Conservation (phyloP, 2,888 invertebrate genomes). For the Tetanocera ferruginea region DNA sequence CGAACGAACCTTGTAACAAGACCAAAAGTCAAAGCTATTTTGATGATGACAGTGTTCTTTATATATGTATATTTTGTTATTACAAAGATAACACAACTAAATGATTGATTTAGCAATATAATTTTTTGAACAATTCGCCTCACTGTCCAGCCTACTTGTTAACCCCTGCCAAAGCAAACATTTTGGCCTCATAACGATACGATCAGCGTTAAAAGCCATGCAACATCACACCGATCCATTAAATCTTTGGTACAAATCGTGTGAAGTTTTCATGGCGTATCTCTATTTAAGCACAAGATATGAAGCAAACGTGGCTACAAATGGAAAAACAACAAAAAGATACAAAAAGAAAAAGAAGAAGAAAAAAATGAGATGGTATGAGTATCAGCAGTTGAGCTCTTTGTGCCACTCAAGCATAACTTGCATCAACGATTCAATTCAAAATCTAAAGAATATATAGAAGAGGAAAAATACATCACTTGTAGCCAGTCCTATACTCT, state of each 20-base stretch:
- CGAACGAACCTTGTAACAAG: too few relatives aligned
- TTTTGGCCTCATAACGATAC: constrained; percentile 27
- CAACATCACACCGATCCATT: neutral
- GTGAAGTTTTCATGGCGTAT: constrained; percentile 24
- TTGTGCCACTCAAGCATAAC: neutral
- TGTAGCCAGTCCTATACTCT: neutral
- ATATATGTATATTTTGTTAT: too few relatives aligned
- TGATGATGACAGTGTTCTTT: too few relatives aligned
- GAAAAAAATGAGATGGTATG: too few relatives aligned
- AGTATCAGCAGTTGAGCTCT: neutral
- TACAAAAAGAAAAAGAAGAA: too few relatives aligned
- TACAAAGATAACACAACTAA: too few relatives aligned
- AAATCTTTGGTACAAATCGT: constrained; percentile 15
- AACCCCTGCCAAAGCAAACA: constrained; percentile 35
- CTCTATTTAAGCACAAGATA: neutral
- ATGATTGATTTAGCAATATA: neutral
- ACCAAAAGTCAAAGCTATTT: too few relatives aligned
- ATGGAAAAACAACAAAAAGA: neutral
- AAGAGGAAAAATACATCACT: constrained; percentile 4
- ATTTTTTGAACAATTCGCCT: neutral
- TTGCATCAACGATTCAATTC: neutral
- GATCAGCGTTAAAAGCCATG: constrained; percentile 29
- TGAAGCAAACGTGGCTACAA: neutral
- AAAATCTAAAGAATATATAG: neutral
- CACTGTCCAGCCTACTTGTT: constrained; percentile 40